Evolutionary conservation across 1,140 invertebrate genomes (phyloP), one percentile per base, ranked within the genome.

Genomic region (Cydia fagiglandana): DNA sequence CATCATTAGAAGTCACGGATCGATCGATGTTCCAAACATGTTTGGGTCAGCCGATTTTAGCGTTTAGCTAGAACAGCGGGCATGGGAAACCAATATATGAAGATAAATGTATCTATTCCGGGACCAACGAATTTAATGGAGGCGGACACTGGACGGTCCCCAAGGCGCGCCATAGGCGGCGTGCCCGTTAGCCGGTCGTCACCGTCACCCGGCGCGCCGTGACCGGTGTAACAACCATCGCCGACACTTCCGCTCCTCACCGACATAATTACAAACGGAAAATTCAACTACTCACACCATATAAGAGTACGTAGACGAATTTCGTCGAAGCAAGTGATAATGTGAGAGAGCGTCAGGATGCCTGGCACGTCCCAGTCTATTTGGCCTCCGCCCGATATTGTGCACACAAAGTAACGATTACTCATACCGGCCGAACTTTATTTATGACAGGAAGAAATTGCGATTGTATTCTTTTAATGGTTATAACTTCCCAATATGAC

Each of bases 381-480:
- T 91, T 89, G 89, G 89, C 77, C 84, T 81, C 84, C 84, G 79
- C 83, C 83, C 84, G 85, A 89, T 88, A 88, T 89, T 88, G 86
- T 89, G 89, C 86, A 86, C 90, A 90, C 88, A 90, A 90, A 89
- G 87, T 87, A 86, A 88, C 85, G 84, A 91, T 91, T 90, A 89
- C 87, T 90, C 89, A 92, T 90, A 78, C 86, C 82, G 79, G 81
- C 84, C 83, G 83, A 90, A 89, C 85, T 87, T 87, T 90, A 89
- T 91, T 92, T 91, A 92, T 83, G 89, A 90, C 88, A 91, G 90
- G 89, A 92, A 90, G 89, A 89, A 90, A 92, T 91, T 92, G 89
- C 88, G 79, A 92, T 90, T 92, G 88, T 89, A 85, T 91, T 87
- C 88, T 89, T 80, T 83, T 88, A 91, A 91, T 91, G 87, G 87